Percentiles rank a stretch among this genome's conserved stretches.
These are phyloP conservation scores for Ptychobarbus kaznakovi DNA, from an alignment of 2,797 vertebrate species.

Conservation along the genomic window DNA sequence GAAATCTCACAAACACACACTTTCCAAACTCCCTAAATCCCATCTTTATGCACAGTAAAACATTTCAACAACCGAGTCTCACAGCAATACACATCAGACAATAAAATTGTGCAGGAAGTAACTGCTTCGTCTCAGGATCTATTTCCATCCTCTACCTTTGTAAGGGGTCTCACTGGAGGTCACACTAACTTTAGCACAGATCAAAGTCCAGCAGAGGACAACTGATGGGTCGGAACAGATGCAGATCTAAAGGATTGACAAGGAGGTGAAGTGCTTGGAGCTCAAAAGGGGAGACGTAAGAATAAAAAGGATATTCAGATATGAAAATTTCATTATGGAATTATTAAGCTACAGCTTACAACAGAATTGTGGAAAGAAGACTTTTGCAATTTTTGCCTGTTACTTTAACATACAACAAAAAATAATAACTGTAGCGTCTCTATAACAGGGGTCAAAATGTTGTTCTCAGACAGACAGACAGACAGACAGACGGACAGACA, in stretches of 20 bases:
- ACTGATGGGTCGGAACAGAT: slow-evolving; percentile 73
- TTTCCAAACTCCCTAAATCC: slow-evolving; percentile 19
- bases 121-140: slow-evolving; percentile 40
- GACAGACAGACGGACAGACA: neutral
- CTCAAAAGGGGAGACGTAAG: neutral
- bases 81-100: slow-evolving; percentile 35
- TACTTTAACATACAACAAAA: neutral
- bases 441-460: neutral
- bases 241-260: slow-evolving; percentile 60
- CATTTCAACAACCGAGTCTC: slow-evolving; percentile 28
- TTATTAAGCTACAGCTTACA: neutral
- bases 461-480: neutral
- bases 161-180: slow-evolving; percentile 42
- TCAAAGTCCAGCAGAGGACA: slow-evolving; percentile 62
- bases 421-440: neutral
- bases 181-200: slow-evolving; percentile 70
- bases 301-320: neutral
- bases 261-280: slow-evolving; percentile 2
- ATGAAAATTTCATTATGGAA: neutral
- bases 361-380: neutral
- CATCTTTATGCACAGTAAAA: slow-evolving; percentile 24
- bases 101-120: neutral
- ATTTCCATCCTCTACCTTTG: slow-evolving; percentile 64
- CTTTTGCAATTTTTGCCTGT: neutral
- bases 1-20: slow-evolving; percentile 19